phyloP scores from a whole-genome alignment of 1,140 invertebrate species.

The Nomia melanderi region DNA sequence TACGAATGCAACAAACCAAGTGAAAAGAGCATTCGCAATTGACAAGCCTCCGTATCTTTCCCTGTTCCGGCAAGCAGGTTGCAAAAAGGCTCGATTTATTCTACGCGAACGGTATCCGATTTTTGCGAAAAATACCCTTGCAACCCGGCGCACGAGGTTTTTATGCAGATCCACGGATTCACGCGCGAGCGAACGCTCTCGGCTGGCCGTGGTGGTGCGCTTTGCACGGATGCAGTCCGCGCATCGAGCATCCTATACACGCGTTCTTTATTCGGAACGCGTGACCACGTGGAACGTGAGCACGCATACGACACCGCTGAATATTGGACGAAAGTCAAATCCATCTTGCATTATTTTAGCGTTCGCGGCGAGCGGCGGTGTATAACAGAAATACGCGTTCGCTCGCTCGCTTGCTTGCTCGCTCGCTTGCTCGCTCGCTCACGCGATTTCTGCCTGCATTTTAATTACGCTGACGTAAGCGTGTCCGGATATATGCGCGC shows the following conservation, averaged over 20 bases:
- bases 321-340: slow-evolving; percentile 51
- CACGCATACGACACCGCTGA: slow-evolving; percentile 42
- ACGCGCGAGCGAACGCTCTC: background rate
- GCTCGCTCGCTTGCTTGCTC: too few species aligned
- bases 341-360: slow-evolving; percentile 50
- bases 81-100: background rate
- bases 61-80: too few species aligned
- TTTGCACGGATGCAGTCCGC: slow-evolving; percentile 6
- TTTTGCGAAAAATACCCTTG: background rate
- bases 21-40: too few species aligned
- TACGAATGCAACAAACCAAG: too few species aligned
- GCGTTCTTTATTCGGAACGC: slow-evolving; percentile 61
- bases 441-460: slow-evolving; percentile 35
- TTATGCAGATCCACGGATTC: background rate
- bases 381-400: slow-evolving; percentile 45
- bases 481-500: background rate
- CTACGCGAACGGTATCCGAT: background rate
- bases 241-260: slow-evolving; percentile 17
- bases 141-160: background rate
- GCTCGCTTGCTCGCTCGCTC: background rate
- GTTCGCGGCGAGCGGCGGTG: slow-evolving; percentile 12
- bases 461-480: slow-evolving; percentile 46
- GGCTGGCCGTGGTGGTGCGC: background rate
- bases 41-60: too few species aligned
- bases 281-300: slow-evolving; percentile 46